These are phyloP conservation scores for Ailuropoda melanoleuca DNA, from an alignment of 2,113 vertebrate species.

Conservation along the genomic window DNA sequence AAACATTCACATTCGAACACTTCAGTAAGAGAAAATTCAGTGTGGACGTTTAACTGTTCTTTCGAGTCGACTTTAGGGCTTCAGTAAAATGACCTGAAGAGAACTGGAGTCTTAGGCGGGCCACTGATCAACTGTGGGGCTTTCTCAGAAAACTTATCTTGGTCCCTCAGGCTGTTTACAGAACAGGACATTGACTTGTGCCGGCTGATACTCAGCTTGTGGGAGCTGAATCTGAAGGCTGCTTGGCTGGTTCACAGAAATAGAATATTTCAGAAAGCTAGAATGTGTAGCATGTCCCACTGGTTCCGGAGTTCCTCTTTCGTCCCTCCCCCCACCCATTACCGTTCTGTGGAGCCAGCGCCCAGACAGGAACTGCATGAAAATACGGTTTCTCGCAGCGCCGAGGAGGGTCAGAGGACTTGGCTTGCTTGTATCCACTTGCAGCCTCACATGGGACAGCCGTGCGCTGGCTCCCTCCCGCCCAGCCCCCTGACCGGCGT, in stretches of 20 bases:
- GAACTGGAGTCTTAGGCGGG: not conserved
- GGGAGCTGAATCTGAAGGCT: not conserved
- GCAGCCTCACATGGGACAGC: accelerated
- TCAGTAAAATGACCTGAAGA: not conserved
- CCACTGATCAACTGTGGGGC: not conserved
- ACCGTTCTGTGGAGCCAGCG: too few species aligned
- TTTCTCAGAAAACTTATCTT: not conserved
- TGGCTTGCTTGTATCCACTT: not conserved
- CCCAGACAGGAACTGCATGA: not conserved
- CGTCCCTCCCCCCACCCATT: not conserved
- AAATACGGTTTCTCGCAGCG: not conserved
- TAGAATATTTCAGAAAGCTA: not conserved
- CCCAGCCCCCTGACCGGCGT: accelerated
- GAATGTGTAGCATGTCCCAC: too few species aligned
- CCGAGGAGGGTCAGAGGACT: accelerated
- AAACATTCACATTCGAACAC: not conserved
- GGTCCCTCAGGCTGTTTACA: not conserved
- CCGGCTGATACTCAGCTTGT: not conserved
- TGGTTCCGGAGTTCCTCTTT: not conserved
- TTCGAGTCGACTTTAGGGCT: not conserved
- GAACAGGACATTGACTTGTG: not conserved
- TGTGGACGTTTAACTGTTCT: not conserved
- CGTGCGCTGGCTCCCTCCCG: not conserved
- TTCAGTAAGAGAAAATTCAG: not conserved
- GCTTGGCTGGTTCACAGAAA: not conserved